phyloP scores from a whole-genome alignment of 2,888 invertebrate species.

The Dysmachus trigonus region DNA sequence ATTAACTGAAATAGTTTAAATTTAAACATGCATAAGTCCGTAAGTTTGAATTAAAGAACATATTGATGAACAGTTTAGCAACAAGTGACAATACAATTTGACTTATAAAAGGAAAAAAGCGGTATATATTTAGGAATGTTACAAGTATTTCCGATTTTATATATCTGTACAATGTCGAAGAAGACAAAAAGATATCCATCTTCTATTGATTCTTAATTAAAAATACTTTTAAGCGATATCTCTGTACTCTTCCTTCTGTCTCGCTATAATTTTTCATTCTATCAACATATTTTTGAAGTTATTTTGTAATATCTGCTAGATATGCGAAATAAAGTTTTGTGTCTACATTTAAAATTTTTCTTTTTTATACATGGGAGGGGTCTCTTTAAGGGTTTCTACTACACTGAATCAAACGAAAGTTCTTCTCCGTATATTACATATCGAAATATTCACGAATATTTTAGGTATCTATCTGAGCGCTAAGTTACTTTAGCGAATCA shows the following conservation, averaged over 20 bases:
- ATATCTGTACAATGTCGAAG: constrained; percentile 18
- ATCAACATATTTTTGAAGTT: not conserved
- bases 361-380: constrained; percentile 49
- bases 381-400: constrained; percentile 47
- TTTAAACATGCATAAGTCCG: not conserved
- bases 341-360: not conserved
- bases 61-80: not conserved
- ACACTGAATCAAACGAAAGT: constrained; percentile 25
- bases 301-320: constrained; percentile 2
- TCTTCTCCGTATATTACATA: constrained; percentile 20
- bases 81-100: not conserved
- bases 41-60: not conserved
- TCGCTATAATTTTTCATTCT: not conserved
- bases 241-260: not conserved
- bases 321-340: constrained; percentile 24
- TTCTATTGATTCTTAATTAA: not conserved
- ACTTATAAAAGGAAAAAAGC: not conserved
- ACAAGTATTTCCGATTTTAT: not conserved
- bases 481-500: not conserved
- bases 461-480: not conserved
- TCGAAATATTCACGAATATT: not conserved
- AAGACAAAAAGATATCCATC: not conserved
- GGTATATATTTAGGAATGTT: not conserved
- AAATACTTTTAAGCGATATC: not conserved
- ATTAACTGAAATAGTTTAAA: not conserved